A percentile compares a stretch with the other conserved stretches of the same genome.
phyloP scores from a whole-genome alignment of 1,140 invertebrate species.

The Drosophila suzukii region DNA sequence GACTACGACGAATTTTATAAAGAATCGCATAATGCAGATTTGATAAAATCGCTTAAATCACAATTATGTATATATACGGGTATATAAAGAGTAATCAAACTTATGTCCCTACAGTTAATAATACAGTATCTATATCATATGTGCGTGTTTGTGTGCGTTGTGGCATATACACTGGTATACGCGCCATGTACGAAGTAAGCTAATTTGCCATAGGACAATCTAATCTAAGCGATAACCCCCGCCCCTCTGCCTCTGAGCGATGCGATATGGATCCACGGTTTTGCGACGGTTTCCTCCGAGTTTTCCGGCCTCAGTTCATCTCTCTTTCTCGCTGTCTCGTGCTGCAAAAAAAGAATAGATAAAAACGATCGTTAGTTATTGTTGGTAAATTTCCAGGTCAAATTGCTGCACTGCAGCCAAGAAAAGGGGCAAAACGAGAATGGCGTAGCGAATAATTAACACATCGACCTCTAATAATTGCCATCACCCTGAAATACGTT shows the following conservation, averaged over 20 bases:
- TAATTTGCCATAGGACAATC: conserved; percentile 49
- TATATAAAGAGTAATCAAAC: conserved; percentile 75
- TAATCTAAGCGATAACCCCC: conserved; percentile 49
- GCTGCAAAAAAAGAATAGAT: conserved; percentile 39
- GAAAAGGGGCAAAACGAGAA: conserved; percentile 1
- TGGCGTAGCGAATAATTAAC: conserved; percentile 61
- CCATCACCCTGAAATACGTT: conserved; percentile 30
- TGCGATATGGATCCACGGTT: conserved; percentile 23
- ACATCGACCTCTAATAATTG: conserved; percentile 69
- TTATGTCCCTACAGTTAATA: conserved; percentile 61
- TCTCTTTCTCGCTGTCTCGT: conserved; percentile 11
- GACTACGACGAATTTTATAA: conserved; percentile 79
- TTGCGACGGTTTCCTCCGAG: conserved; percentile 3
- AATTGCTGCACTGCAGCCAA: conserved; percentile 1
- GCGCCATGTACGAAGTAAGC: conserved; percentile 47
- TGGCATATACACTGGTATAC: conserved; percentile 27
- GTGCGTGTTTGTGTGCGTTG: conserved; percentile 47
- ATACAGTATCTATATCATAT: conserved; percentile 66
- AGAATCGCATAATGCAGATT: conserved; percentile 80
- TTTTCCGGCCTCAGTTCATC: conserved; percentile 1
- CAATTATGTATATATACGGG: conserved; percentile 80
- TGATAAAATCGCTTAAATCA: conserved; percentile 84
- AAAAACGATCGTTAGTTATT: conserved; percentile 16
- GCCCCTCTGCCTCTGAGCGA: conserved; percentile 16
- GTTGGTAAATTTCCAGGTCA: conserved; percentile 4